Evolutionary conservation across 2,797 vertebrate species (phyloP), one percentile per base, ranked within the genome.

Genomic region (Pseudochaenichthys georgianus): DNA sequence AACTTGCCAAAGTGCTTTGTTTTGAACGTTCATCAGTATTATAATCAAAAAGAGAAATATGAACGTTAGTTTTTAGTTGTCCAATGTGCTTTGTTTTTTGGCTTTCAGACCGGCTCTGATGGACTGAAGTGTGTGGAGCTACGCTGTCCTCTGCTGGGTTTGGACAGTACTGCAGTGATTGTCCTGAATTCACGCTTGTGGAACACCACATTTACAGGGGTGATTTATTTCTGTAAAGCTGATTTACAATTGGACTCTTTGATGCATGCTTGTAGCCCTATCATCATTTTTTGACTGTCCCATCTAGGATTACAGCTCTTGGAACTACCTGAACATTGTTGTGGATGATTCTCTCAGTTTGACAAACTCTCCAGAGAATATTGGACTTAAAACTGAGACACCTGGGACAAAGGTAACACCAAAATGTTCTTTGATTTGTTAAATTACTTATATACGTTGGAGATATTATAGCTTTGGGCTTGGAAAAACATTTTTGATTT

Each of bases 141-240:
- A 23, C 91, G 60, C 63, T 99, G 97, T 73, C 96, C 97, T 1
- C 95, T 99, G 73, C 92, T 92, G 70, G 97, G 94, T 11, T 81
- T 98, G 21, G 96, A 98, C 88, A 97, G 94, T 85, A 95, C 93
- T 84, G 96, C 96, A 34, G 77, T 87, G 0, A 70, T 99, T 0
- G 52, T 93, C 42, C 67, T 98, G 41, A 94, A 94, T 13, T 94
- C 97, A 1, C 92, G 90, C 23, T 82, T 99, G 1, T 98, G 97
- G 97, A 97, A 97, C 80, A 80, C 92, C 38, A 99, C 97, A 0
- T 95, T 98, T 72, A 79, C 96, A 23, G 95, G 98, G 95, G 97
- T 98, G 75, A 65, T 63, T 19, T 8, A 42, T 46, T 52, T 50
- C 16, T 63, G 13, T 19, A 9, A 10, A 51, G 66, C 28, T 3